phyloP scores from a whole-genome alignment of 2,888 invertebrate species.

The Orthonychiurus folsomi region DNA sequence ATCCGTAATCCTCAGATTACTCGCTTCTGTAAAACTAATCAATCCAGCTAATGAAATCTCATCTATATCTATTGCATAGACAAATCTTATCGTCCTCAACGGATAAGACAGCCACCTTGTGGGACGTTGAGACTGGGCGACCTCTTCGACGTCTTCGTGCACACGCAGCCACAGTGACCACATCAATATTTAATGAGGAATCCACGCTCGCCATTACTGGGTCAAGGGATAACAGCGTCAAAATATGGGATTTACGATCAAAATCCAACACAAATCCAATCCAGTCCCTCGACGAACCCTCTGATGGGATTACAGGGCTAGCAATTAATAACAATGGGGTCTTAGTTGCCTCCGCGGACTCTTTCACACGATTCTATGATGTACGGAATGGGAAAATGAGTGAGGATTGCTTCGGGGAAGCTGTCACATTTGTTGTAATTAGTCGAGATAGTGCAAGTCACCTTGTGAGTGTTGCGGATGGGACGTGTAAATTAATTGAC shows the following conservation, averaged over 20 bases:
- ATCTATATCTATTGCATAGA: constrained; percentile 13
- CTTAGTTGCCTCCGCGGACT: constrained; percentile 79
- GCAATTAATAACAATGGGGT: constrained; percentile 80
- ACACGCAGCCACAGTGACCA: constrained; percentile 78
- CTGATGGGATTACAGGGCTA: constrained; percentile 57
- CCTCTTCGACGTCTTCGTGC: constrained; percentile 72
- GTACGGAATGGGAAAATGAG: constrained; percentile 73
- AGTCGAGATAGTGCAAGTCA: constrained; percentile 90
- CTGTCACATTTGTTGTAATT: constrained; percentile 72
- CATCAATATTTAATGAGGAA: constrained; percentile 87
- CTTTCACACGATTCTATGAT: constrained; percentile 79
- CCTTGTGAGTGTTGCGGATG: constrained; percentile 74
- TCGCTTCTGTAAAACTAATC: background rate
- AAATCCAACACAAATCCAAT: constrained; percentile 37
- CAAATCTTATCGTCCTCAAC: constrained; percentile 73
- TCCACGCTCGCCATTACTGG: constrained; percentile 86
- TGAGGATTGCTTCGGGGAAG: constrained; percentile 73
- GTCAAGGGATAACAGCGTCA: constrained; percentile 83
- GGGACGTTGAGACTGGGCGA: constrained; percentile 91
- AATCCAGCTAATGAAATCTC: constrained; percentile 13
- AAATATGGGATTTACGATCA: constrained; percentile 76
- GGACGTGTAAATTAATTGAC: constrained; percentile 73
- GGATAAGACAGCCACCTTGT: constrained; percentile 87
- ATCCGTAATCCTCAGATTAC: too few relatives aligned
- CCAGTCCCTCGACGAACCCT: constrained; percentile 72